Percentiles rank a stretch among this genome's conserved stretches.
These are phyloP conservation scores for Zaprionus africanus DNA, from an alignment of 1,140 invertebrate species.

Conservation along the genomic window DNA sequence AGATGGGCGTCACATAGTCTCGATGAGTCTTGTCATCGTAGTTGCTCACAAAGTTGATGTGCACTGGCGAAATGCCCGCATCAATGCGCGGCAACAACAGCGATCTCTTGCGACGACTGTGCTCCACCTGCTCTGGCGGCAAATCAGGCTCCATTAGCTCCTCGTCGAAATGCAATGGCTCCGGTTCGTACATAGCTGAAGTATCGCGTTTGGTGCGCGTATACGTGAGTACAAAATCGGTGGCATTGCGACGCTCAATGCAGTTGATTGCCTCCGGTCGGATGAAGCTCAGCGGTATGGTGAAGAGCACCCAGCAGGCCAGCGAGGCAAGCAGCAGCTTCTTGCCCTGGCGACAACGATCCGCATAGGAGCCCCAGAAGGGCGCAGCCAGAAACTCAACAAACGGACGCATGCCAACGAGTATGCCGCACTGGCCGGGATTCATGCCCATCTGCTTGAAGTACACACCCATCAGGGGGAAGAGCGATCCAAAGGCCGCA, in stretches of 20 bases:
- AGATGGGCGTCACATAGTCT: constrained; percentile 95
- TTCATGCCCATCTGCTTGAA: constrained; percentile 99
- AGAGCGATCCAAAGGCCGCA: constrained; percentile 98
- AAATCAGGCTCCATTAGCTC: constrained; percentile 48
- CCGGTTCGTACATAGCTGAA: constrained; percentile 58
- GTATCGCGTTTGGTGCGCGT: constrained; percentile 76
- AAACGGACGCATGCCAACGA: constrained; percentile 96
- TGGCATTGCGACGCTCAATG: constrained; percentile 90
- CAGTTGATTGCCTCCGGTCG: constrained; percentile 96
- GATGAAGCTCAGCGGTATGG: constrained; percentile 96
- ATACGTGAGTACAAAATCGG: constrained; percentile 83
- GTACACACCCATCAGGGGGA: constrained; percentile 98
- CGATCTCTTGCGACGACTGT: constrained; percentile 70
- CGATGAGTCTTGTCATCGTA: constrained; percentile 90
- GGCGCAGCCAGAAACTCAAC: constrained; percentile 99
- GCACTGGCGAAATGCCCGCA: constrained; percentile 90
- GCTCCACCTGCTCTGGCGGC: constrained; percentile 38
- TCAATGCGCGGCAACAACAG: constrained; percentile 74
- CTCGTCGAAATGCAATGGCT: constrained; percentile 38
- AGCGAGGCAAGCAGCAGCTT: constrained; percentile 95
- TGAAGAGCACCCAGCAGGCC: constrained; percentile 98
- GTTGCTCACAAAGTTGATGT: constrained; percentile 92
- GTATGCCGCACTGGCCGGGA: constrained; percentile 95
- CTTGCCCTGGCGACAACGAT: constrained; percentile 95
- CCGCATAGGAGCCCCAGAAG: constrained; percentile 98